Percentiles rank a stretch among this genome's conserved stretches.
phyloP scores from a whole-genome alignment of 2,888 invertebrate genomes.

The Gastracanthus pulcherrimus region DNA sequence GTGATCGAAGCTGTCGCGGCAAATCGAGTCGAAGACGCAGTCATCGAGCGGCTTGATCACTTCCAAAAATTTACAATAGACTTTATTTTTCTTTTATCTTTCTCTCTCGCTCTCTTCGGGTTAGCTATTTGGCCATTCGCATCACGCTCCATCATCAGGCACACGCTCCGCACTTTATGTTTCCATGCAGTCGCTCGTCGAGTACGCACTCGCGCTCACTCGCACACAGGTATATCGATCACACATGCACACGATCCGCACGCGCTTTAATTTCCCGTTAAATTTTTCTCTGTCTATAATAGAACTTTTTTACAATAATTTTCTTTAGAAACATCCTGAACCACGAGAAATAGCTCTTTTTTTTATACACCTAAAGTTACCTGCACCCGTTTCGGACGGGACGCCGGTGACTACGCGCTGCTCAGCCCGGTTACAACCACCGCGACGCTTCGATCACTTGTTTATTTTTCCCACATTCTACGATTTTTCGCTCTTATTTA shows the following conservation, averaged over 20 bases:
- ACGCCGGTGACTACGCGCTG: constrained; percentile 70
- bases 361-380: constrained; percentile 75
- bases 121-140: constrained; percentile 10
- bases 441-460: not conserved
- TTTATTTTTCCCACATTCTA: not conserved
- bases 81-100: constrained; percentile 52
- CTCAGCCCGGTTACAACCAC: not conserved
- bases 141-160: not conserved
- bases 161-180: not conserved
- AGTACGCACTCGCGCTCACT: not conserved
- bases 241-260: not conserved
- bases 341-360: constrained; percentile 66
- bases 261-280: constrained; percentile 52
- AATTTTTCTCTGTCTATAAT: constrained; percentile 65
- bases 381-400: constrained; percentile 74
- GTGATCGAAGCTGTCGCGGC: not conserved
- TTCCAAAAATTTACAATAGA: constrained; percentile 58
- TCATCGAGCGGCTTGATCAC: constrained; percentile 41
- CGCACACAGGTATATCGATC: not conserved
- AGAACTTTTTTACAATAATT: constrained; percentile 73
- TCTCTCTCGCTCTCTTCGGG: constrained; percentile 8
- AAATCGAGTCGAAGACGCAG: constrained; percentile 2
- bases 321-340: constrained; percentile 61
- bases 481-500: not conserved
- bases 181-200: not conserved